Evolutionary conservation across 2,888 invertebrate genomes (phyloP).

Genomic region (Drosophila quinaria): DNA sequence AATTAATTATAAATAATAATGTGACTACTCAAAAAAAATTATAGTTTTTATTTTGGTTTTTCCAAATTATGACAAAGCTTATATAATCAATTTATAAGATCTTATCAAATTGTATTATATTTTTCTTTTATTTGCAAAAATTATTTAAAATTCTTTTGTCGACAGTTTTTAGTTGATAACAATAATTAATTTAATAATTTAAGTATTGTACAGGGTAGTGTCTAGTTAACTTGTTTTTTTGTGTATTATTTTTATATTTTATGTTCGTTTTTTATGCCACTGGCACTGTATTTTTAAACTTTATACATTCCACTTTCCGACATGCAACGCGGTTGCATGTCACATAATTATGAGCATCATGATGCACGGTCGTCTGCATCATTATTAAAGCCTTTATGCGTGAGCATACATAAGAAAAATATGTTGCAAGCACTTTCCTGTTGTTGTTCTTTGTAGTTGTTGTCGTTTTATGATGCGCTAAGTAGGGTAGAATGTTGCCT

Average conservation of each 20-base stretch:
- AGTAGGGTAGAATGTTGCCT: constrained; percentile 67
- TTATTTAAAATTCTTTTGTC: background rate
- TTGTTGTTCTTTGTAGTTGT: constrained; percentile 35
- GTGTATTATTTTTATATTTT: constrained; percentile 3
- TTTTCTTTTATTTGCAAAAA: background rate
- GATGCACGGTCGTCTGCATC: constrained; percentile 54
- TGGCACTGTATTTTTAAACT: constrained; percentile 50
- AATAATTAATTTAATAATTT: background rate
- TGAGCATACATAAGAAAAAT: constrained; percentile 51
- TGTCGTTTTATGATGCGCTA: constrained; percentile 67
- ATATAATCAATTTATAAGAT: background rate
- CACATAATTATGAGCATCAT: constrained; percentile 79
- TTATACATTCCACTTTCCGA: constrained; percentile 50
- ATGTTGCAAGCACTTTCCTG: constrained; percentile 40
- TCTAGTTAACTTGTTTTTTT: background rate
- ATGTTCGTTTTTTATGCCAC: constrained; percentile 18
- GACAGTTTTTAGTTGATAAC: background rate
- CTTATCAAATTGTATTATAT: background rate
- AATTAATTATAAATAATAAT: too few relatives aligned
- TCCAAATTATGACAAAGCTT: too few relatives aligned
- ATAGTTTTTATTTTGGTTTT: too few relatives aligned
- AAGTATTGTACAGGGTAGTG: constrained; percentile 10
- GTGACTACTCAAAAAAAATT: too few relatives aligned
- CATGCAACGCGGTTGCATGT: constrained; percentile 51
- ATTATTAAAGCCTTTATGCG: constrained; percentile 75